These are phyloP conservation scores for Plebejus anna DNA, from an alignment of 2,888 invertebrate genomes.

Conservation along the genomic window DNA sequence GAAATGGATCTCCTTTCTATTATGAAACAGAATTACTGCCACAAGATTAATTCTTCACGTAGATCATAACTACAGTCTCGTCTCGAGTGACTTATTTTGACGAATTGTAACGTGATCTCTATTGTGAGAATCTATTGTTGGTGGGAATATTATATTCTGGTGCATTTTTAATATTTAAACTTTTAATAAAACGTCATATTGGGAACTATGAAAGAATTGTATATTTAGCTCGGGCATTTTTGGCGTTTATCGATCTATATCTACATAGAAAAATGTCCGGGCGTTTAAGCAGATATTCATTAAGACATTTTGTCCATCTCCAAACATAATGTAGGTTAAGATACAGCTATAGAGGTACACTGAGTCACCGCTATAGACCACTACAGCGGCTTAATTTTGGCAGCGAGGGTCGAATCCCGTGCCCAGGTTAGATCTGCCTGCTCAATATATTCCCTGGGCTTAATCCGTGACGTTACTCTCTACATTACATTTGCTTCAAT, in stretches of 20 bases:
- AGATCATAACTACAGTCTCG: constrained; percentile 26
- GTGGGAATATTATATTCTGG: not conserved
- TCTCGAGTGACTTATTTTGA: constrained; percentile 23
- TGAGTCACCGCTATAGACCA: not conserved
- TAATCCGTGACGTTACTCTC: not conserved
- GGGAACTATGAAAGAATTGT: no score
- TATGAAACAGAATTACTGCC: constrained; percentile 26
- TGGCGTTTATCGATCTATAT: no score
- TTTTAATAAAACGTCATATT: not conserved
- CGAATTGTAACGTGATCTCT: constrained; percentile 23
- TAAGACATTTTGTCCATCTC: not conserved
- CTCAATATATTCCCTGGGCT: not conserved
- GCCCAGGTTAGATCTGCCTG: constrained; percentile 5
- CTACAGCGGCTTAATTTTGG: constrained; percentile 7
- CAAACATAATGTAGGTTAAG: not conserved
- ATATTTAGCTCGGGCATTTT: no score
- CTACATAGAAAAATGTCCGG: not conserved
- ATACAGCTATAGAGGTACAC: not conserved
- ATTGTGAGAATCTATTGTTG: constrained; percentile 20
- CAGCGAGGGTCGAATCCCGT: constrained; percentile 12
- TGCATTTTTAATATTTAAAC: not conserved
- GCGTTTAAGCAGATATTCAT: no score
- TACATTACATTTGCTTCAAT: not conserved
- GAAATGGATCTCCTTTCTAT: constrained; percentile 27
- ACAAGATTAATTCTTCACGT: constrained; percentile 27